Evolutionary conservation across 2,797 vertebrate genomes (phyloP).

Genomic region (Tapera naevia): DNA sequence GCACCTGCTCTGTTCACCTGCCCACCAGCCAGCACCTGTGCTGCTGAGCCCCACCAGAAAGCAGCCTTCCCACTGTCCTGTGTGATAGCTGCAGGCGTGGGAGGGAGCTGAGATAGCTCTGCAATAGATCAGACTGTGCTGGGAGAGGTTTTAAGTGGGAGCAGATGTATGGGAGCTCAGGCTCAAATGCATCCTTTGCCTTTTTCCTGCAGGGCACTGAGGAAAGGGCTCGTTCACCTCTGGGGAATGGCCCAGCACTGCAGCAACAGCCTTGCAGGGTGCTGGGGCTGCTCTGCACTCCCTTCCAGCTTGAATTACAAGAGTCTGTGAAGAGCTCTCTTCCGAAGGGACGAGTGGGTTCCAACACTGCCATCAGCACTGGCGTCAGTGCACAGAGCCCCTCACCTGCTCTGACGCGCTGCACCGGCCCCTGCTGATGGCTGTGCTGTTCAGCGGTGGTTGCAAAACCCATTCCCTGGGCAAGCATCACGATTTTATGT

Average conservation of each 20-base stretch:
- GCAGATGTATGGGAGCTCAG: neutral
- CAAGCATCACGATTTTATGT: accelerated
- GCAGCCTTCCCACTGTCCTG: neutral
- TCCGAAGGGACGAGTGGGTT: neutral
- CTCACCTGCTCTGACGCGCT: neutral
- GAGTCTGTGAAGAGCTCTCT: neutral
- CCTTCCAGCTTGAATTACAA: neutral
- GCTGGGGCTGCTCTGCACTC: neutral
- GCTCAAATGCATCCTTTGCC: neutral
- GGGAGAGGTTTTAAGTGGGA: neutral
- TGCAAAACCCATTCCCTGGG: neutral
- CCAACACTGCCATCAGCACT: neutral
- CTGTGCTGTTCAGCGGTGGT: accelerated
- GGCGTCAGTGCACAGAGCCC: neutral
- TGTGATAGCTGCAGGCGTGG: accelerated
- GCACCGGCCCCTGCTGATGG: neutral
- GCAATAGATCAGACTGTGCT: accelerated
- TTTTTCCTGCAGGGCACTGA: neutral
- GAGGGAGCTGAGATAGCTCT: neutral
- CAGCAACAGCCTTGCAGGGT: neutral
- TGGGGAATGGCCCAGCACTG: neutral
- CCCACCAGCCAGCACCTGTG: neutral
- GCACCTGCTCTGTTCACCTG: neutral
- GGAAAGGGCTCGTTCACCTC: neutral
- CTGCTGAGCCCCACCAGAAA: neutral